Evolutionary conservation across 2,113 vertebrate species (phyloP).

Genomic region (Lasiurus borealis): DNA sequence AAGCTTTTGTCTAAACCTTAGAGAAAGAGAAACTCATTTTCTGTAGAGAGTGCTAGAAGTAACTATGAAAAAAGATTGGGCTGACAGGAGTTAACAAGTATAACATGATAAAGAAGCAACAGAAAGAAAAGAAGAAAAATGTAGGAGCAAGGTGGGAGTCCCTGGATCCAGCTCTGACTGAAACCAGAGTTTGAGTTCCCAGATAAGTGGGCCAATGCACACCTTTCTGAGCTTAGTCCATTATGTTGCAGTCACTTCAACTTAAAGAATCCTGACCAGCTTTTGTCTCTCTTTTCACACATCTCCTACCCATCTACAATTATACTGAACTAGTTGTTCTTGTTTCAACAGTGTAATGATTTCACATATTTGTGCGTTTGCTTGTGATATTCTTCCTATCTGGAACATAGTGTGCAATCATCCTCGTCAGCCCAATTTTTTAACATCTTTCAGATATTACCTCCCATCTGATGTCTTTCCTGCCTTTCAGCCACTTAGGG

Average conservation of each 20-base stretch:
- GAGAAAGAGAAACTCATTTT: constrained; percentile 41
- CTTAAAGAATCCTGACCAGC: neutral
- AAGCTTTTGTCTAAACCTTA: neutral
- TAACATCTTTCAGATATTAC: neutral
- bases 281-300: neutral
- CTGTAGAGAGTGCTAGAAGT: neutral
- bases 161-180: neutral
- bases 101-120: neutral
- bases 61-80: neutral
- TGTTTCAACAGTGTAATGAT: neutral
- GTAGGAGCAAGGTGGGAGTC: neutral
- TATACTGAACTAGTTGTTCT: neutral
- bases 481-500: neutral
- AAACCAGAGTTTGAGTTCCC: neutral
- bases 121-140: neutral
- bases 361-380: neutral
- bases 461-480: neutral
- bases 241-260: neutral
- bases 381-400: neutral
- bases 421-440: neutral
- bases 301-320: neutral
- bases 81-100: constrained; percentile 42
- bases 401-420: neutral
- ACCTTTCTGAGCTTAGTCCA: neutral
- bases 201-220: neutral